Evolutionary conservation across 2,113 vertebrate genomes (phyloP).

Genomic region (Ailuropoda melanoleuca): DNA sequence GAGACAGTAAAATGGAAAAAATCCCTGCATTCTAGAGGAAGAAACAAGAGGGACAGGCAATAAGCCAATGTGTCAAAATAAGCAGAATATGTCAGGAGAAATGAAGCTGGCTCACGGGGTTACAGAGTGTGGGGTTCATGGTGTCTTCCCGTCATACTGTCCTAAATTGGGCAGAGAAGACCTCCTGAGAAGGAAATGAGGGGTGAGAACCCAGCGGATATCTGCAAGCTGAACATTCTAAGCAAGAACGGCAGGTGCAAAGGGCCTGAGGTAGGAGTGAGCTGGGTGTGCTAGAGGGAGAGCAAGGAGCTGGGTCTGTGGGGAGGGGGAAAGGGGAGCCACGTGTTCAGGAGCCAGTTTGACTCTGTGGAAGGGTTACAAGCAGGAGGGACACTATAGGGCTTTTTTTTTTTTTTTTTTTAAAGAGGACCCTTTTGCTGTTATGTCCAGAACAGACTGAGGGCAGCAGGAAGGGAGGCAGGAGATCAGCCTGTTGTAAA

Average conservation of each 20-base stretch:
- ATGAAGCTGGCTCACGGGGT: background rate
- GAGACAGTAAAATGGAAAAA: background rate
- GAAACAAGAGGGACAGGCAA: accelerated
- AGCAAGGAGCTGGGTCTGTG: background rate
- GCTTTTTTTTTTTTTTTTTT: background rate
- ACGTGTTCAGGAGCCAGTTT: background rate
- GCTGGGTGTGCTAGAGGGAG: background rate
- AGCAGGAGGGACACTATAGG: background rate
- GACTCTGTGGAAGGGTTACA: no score
- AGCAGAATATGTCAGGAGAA: background rate
- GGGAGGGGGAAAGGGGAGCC: background rate
- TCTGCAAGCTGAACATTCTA: accelerated
- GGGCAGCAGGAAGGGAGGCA: no score
- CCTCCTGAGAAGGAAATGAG: background rate
- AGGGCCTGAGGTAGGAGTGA: background rate
- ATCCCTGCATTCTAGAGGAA: background rate
- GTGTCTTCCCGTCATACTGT: accelerated
- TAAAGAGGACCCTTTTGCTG: background rate
- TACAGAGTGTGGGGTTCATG: accelerated
- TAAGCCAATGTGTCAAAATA: background rate
- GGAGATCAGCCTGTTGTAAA: background rate
- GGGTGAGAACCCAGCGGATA: accelerated
- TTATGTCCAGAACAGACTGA: no score
- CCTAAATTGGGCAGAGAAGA: accelerated
- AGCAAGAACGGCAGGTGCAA: no score